Evolutionary conservation across 2,797 vertebrate genomes (phyloP), one percentile per base, ranked within the genome.

Genomic region (Spinus olivaceus): DNA sequence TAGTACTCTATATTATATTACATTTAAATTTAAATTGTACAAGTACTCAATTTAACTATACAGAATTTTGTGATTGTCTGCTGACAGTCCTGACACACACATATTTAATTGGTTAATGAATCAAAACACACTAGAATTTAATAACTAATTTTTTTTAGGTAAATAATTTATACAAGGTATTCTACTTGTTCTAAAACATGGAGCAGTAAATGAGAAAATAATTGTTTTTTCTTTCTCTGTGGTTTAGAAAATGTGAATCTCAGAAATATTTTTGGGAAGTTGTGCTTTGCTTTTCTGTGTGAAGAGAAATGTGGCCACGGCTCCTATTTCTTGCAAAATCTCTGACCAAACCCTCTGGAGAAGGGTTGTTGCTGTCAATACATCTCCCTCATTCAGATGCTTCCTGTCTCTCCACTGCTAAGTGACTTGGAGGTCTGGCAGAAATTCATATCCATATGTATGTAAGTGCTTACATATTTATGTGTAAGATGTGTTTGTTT

Each of bases 401-500:
- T 33, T 74, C 51, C 65, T 49, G 53, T 32, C 51, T 71, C 69
- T 77, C 42, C 35, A 3, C 84, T 71, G 71, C 86, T 71, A 50
- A 93, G 54, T 65, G 67, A 44, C 82, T 91, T 32, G 53, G 22
- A 65, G 47, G 60, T 37, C 64, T 64, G 76, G 46, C n/a, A 47
- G 7, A 51, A 70, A 83, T 88, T 27, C 72, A 35, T 27, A 67
- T n/a, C 41, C 33, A 23, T 67, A 74, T 28, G 27, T 8, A 47
- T 61, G 56, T 4, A 69, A 61, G 47, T 39, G 22, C 61, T 50
- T 37, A 17, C 23, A 37, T 71, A 86, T 88, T 85, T 84, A 69
- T 42, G 46, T 33, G n/a, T 47, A 28, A 78, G 90, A 53, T 24
- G 14, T 13, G 47, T 65, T 54, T 93, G 94, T 94, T 91, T 86